Evolutionary conservation across 1,140 invertebrate genomes (phyloP), one percentile per base, ranked within the genome.

Genomic region (Papilio polyxenes): DNA sequence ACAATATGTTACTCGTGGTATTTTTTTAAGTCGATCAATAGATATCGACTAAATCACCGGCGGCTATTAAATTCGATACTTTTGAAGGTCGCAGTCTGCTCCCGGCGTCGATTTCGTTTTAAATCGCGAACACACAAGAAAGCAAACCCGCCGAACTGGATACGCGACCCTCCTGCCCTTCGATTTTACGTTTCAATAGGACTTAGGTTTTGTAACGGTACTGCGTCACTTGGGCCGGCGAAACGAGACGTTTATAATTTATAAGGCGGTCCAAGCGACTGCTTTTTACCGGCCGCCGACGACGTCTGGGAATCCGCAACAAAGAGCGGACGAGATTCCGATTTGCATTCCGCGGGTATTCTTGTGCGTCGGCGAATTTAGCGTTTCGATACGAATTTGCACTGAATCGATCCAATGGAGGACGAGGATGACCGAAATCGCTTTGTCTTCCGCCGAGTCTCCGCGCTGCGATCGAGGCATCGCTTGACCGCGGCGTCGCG

Each of bases 271-370:
- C 83, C 87, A 85, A 87, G 88, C 88, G 92, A 91, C 90, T 89
- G 92, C 92, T 94, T 94, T 94, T 94, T 94, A 89, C 90, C 86
- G 87, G 84, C 88, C 84, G 86, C 84, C 87, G 89, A 89, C 91
- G 92, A 88, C 88, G 93, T 94, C 93, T 94, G 93, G 93, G 93
- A 93, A 94, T 94, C 93, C 87, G 91, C 89, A 91, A 91, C 92
- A 92, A 92, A 92, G 92, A 90, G 83, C 87, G 81, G 84, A 82
- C 89, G 85, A 88, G 88, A 92, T 92, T 92, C 92, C 91, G 89
- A 89, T 93, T 93, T 89, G 91, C 91, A 93, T 94, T 93, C 93
- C 92, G 86, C 85, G 83, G 83, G 91, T 91, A 88, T 90, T 91
- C 88, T 90, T 88, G 89, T 88, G 87, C 88, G 89, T 82, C 87